Evolutionary conservation across 37 sponge, comb jelly and placozoan genomes (phyloP).

Genomic region (Halisarca cf. caerulea): DNA sequence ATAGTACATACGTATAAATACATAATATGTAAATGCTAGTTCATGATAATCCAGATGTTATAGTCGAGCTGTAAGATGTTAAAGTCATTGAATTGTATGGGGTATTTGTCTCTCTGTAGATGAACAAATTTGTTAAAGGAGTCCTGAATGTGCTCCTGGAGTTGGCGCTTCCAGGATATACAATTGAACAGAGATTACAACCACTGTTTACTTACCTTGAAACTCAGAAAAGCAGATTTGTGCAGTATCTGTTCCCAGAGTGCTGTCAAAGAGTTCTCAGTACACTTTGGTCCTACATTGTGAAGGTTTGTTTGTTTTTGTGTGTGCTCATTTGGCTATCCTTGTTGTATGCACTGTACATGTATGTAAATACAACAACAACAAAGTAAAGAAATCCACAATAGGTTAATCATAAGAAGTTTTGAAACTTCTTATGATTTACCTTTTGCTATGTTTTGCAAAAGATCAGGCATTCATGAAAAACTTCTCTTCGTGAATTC

Average conservation of each 20-base stretch:
- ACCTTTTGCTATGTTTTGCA: no score
- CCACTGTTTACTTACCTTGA: slow-evolving; percentile 55
- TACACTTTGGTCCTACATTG: slow-evolving; percentile 55
- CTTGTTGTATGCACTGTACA: not conserved
- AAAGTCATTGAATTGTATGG: no score
- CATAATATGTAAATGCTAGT: no score
- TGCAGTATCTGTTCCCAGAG: slow-evolving; percentile 67
- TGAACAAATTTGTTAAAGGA: slow-evolving; percentile 73
- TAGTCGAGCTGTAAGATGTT: no score
- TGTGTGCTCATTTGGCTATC: not conserved
- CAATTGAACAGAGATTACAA: slow-evolving; percentile 63
- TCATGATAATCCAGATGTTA: no score
- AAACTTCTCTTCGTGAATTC: no score
- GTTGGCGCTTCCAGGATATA: slow-evolving; percentile 45
- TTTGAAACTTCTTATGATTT: no score
- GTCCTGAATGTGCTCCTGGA: slow-evolving; percentile 62
- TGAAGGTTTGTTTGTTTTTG: slow-evolving; percentile 33
- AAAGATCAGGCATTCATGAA: no score
- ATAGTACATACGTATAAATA: no score
- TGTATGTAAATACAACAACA: not conserved
- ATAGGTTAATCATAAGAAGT: no score
- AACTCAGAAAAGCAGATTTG: slow-evolving; percentile 50
- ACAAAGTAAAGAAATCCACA: no score
- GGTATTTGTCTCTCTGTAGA: slow-evolving; percentile 29
- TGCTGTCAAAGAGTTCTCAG: slow-evolving; percentile 39